Conservation (phyloP, 23 tunicate genomes). For the Trididemnum nubilum region DNA sequence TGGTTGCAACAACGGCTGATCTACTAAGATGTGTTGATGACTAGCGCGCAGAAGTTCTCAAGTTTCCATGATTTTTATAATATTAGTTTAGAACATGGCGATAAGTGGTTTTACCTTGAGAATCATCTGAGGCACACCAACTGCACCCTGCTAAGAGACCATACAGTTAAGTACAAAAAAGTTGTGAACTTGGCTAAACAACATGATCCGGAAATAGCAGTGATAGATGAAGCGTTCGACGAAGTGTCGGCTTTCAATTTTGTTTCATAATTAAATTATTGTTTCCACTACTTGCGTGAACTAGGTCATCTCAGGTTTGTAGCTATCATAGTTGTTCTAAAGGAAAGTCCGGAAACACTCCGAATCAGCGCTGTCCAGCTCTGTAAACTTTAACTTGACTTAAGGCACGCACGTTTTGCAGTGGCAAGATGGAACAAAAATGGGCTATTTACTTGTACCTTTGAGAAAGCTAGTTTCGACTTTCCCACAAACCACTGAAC, state of each 20-base stretch:
- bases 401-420: no score
- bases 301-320: no score
- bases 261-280: slow-evolving; percentile 19
- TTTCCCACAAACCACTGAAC: no score
- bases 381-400: no score
- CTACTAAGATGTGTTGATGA: slow-evolving; percentile 58
- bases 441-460: no score
- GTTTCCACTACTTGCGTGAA: no score
- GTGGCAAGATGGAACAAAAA: no score
- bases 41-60: slow-evolving; percentile 59
- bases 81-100: slow-evolving; percentile 43
- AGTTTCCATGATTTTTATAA: slow-evolving; percentile 47
- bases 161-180: slow-evolving; percentile 38
- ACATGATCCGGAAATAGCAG: slow-evolving; percentile 54
- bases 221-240: slow-evolving; percentile 60
- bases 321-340: no score
- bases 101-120: slow-evolving; percentile 65
- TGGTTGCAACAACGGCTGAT: slow-evolving; percentile 67
- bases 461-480: no score
- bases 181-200: slow-evolving; percentile 52
- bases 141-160: slow-evolving; percentile 61
- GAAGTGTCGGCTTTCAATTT: slow-evolving; percentile 62
- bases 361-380: no score
- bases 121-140: slow-evolving; percentile 56
- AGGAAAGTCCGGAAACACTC: no score